phyloP scores from a whole-genome alignment of 2,113 vertebrate genomes.

The Lophura nycthemera region DNA sequence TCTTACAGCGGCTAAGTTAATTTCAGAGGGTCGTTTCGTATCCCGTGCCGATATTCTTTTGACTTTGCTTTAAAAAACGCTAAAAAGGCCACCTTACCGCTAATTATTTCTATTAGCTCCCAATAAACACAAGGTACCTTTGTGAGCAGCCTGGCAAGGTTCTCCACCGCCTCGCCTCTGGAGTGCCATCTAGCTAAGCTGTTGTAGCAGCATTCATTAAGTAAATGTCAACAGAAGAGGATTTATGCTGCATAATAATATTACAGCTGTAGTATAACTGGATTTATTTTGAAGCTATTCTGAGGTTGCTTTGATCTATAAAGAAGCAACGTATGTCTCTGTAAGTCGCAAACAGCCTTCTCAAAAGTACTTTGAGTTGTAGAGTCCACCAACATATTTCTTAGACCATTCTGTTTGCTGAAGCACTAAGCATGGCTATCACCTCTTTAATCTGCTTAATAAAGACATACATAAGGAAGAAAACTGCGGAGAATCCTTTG shows the following conservation, averaged over 20 bases:
- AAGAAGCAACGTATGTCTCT: conserved; percentile 50
- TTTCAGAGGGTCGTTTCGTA: not conserved
- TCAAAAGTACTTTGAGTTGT: not conserved
- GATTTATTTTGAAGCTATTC: conserved; percentile 65
- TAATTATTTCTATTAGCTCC: conserved; percentile 3
- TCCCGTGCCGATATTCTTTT: not conserved
- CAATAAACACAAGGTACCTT: conserved; percentile 23
- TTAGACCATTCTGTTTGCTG: not conserved
- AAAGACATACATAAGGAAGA: not conserved
- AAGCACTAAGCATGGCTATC: not conserved
- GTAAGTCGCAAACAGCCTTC: not conserved
- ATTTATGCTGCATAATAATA: conserved; percentile 68
- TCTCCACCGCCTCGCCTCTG: conserved; percentile 50
- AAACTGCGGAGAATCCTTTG: not conserved
- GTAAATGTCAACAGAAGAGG: conserved; percentile 61
- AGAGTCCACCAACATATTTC: not conserved
- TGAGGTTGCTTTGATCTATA: conserved; percentile 51
- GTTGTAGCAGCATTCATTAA: conserved; percentile 62
- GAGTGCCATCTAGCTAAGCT: conserved; percentile 72
- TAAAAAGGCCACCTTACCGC: not conserved
- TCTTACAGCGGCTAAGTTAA: not conserved
- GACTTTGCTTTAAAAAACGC: not conserved
- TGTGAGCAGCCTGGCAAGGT: conserved; percentile 9
- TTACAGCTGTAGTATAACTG: conserved; percentile 57
- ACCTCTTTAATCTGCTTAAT: not conserved